These are phyloP conservation scores for Sipunculus nudus DNA, from an alignment of 2,888 invertebrate genomes.

Conservation along the genomic window DNA sequence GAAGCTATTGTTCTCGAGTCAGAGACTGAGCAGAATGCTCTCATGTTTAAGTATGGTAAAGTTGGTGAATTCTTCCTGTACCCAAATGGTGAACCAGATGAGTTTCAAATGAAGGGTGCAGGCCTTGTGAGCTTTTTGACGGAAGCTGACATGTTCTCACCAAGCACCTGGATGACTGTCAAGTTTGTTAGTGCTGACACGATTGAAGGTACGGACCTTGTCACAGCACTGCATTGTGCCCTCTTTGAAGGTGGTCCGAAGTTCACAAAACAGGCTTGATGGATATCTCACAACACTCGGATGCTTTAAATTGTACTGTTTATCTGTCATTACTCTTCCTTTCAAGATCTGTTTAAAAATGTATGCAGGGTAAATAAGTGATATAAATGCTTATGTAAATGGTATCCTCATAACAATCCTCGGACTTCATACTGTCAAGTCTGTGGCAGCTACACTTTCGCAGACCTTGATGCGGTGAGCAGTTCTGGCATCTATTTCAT, in stretches of 20 bases:
- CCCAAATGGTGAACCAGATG: constrained; percentile 12
- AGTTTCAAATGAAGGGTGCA: constrained; percentile 2
- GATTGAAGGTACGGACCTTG: too few relatives aligned
- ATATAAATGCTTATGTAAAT: too few relatives aligned
- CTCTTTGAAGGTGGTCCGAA: constrained; percentile 6
- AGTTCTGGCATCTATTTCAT: too few relatives aligned
- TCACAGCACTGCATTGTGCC: not conserved
- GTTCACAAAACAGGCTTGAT: not conserved
- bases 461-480: too few relatives aligned
- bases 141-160: not conserved
- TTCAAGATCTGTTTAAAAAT: too few relatives aligned
- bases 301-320: too few relatives aligned
- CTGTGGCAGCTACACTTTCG: too few relatives aligned
- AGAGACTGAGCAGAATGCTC: not conserved
- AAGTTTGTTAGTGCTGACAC: not conserved
- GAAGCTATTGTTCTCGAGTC: not conserved
- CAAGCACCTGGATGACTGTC: constrained; percentile 6
- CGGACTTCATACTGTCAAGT: too few relatives aligned
- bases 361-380: too few relatives aligned
- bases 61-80: not conserved
- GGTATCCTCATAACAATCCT: too few relatives aligned
- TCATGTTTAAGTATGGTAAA: not conserved
- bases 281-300: too few relatives aligned
- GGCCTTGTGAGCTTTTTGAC: constrained; percentile 1
- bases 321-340: too few relatives aligned